Percentiles rank a stretch among this genome's conserved stretches.
phyloP scores from a whole-genome alignment of 2,797 vertebrate genomes.

The Molossus molossus region DNA sequence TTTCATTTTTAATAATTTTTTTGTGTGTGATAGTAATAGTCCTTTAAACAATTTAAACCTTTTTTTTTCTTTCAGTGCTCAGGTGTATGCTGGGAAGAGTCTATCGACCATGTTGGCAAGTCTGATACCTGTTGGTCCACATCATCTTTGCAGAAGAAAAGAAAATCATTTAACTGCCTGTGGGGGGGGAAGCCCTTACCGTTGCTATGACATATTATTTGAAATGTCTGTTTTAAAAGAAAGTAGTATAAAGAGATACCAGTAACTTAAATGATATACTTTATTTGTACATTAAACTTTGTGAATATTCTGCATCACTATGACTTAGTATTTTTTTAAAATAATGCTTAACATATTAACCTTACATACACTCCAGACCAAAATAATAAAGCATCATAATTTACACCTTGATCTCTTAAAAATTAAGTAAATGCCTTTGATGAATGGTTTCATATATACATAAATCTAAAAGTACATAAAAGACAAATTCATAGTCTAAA shows the following conservation, averaged over 20 bases:
- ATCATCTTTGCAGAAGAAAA: conserved; percentile 77
- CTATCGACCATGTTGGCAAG: conserved; percentile 97
- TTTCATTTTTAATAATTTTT: conserved; percentile 10
- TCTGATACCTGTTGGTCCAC: conserved; percentile 85
- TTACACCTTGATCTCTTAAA: conserved; percentile 61
- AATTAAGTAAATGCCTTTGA: conserved; percentile 33
- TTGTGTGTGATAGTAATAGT: conserved; percentile 20
- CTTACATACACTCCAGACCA: conserved; percentile 55
- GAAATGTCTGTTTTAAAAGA: conserved; percentile 75
- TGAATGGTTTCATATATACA: background rate
- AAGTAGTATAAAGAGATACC: conserved; percentile 64
- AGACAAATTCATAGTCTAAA: conserved; percentile 92
- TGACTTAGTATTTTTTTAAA: conserved; percentile 81
- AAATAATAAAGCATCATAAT: conserved; percentile 71
- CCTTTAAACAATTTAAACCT: conserved; percentile 41
- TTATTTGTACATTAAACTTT: conserved; percentile 85
- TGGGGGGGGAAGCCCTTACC: conserved; percentile 67
- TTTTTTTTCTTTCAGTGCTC: conserved; percentile 90
- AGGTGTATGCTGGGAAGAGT: conserved; percentile 98
- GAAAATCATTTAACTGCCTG: conserved; percentile 72
- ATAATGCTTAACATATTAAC: conserved; percentile 46
- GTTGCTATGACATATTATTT: conserved; percentile 57
- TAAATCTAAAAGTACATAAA: conserved; percentile 61
- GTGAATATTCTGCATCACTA: conserved; percentile 88
- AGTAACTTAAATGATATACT: conserved; percentile 70